A percentile compares a stretch with the other conserved stretches of the same genome.
Evolutionary conservation across 2,797 vertebrate genomes (phyloP).

Genomic region (Gallirallus australis): DNA sequence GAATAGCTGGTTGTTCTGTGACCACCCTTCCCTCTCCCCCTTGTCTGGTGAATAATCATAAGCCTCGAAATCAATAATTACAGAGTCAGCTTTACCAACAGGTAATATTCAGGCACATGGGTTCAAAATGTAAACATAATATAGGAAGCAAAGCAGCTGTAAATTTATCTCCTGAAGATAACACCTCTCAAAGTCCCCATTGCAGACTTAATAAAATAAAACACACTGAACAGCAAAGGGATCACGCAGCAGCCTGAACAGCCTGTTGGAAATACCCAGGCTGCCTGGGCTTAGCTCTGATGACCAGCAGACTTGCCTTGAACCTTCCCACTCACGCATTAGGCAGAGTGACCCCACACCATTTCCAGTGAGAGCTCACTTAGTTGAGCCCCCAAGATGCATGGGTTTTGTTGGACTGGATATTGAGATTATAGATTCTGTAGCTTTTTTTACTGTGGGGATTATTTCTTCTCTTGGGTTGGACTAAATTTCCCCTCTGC

Average conservation of each 20-base stretch:
- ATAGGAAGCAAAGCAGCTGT: constrained; percentile 35
- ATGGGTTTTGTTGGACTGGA: not conserved
- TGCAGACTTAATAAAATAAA: constrained; percentile 41
- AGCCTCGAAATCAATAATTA: constrained; percentile 60
- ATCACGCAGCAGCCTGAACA: not conserved
- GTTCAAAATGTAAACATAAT: constrained; percentile 35
- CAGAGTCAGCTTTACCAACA: constrained; percentile 35
- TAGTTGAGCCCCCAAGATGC: not conserved
- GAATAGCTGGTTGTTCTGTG: not conserved
- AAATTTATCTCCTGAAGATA: constrained; percentile 48
- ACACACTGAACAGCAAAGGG: not conserved
- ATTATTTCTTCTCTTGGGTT: constrained; percentile 20
- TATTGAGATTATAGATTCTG: constrained; percentile 39
- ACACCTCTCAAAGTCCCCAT: not conserved
- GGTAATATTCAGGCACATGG: not conserved
- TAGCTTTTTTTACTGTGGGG: not conserved
- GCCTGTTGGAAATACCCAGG: not conserved
- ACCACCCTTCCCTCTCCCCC: not conserved
- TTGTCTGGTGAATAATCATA: not conserved
- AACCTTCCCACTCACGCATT: not conserved
- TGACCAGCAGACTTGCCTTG: not conserved
- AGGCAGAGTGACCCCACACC: fast-evolving
- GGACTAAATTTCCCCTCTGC: constrained; percentile 11
- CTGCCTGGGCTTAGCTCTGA: not conserved
- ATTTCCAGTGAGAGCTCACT: not conserved